phyloP scores from a whole-genome alignment of 1,140 invertebrate species.

The Drosophila truncata region DNA sequence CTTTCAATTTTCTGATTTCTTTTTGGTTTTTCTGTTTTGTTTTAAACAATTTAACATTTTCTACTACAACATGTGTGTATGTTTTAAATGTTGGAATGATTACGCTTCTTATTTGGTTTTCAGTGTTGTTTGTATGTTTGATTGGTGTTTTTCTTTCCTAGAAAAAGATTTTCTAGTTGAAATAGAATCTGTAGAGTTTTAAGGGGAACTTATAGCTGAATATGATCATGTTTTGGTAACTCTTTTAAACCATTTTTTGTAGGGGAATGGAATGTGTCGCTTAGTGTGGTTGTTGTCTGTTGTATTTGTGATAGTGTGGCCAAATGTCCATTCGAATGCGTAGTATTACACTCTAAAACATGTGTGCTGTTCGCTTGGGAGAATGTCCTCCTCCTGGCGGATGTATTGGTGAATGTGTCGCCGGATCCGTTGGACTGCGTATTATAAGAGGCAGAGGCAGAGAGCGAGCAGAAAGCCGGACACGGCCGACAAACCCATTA shows the following conservation, averaged over 20 bases:
- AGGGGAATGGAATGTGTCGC: not conserved
- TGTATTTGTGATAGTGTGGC: slow-evolving; percentile 7
- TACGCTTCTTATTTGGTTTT: slow-evolving; percentile 1
- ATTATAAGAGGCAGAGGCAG: slow-evolving; percentile 69
- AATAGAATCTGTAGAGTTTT: no score
- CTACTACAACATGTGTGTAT: slow-evolving; percentile 54
- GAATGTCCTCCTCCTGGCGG: slow-evolving; percentile 14
- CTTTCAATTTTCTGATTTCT: not conserved
- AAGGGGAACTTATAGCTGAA: not conserved
- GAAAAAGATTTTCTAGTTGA: not conserved
- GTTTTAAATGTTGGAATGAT: slow-evolving; percentile 15
- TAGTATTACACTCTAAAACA: slow-evolving; percentile 26
- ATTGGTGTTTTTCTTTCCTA: not conserved
- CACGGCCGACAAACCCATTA: slow-evolving; percentile 70
- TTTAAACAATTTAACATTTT: slow-evolving; percentile 69
- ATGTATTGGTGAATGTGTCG: slow-evolving; percentile 36
- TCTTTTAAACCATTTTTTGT: not conserved
- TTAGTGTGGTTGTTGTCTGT: not conserved
- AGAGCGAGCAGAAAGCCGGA: slow-evolving; percentile 64
- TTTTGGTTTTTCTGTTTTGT: slow-evolving; percentile 24
- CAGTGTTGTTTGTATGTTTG: not conserved
- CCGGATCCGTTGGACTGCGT: slow-evolving; percentile 42
- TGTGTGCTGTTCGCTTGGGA: slow-evolving; percentile 10
- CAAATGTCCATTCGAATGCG: slow-evolving; percentile 8
- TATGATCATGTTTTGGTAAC: not conserved